phyloP scores from a whole-genome alignment of 2,113 vertebrate genomes.

The Mirounga angustirostris region DNA sequence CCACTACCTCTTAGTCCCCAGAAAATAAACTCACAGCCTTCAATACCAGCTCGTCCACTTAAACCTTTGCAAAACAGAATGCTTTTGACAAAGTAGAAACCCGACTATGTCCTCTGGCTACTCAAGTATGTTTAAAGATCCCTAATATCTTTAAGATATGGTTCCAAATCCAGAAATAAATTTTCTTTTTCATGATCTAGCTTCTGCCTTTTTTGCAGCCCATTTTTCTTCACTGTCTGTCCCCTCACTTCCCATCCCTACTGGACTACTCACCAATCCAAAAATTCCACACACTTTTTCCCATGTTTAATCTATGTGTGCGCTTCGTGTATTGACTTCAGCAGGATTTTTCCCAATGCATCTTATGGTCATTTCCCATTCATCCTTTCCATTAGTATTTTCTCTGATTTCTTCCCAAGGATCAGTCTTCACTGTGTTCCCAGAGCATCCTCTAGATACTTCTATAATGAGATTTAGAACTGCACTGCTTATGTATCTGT shows the following conservation, averaged over 20 bases:
- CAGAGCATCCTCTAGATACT: neutral
- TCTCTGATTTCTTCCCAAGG: neutral
- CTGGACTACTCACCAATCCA: neutral
- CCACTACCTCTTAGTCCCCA: neutral
- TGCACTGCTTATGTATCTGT: neutral
- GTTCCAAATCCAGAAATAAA: neutral
- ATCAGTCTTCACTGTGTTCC: neutral
- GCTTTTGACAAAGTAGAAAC: neutral
- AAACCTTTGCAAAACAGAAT: neutral
- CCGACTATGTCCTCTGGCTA: neutral
- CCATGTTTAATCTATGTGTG: neutral
- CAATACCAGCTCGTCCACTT: neutral
- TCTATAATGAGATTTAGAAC: neutral
- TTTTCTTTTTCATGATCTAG: neutral
- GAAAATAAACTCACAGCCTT: neutral
- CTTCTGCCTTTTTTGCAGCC: neutral
- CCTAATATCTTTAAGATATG: neutral
- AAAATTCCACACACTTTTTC: neutral
- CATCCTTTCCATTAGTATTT: neutral
- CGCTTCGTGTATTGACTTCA: neutral
- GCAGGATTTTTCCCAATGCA: neutral
- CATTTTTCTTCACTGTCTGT: neutral
- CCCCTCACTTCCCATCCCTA: neutral
- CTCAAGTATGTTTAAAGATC: neutral
- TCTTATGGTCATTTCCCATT: neutral